Evolutionary conservation across 2,888 invertebrate species (phyloP), one percentile per base, ranked within the genome.

Genomic region (Cordilura impudica): DNA sequence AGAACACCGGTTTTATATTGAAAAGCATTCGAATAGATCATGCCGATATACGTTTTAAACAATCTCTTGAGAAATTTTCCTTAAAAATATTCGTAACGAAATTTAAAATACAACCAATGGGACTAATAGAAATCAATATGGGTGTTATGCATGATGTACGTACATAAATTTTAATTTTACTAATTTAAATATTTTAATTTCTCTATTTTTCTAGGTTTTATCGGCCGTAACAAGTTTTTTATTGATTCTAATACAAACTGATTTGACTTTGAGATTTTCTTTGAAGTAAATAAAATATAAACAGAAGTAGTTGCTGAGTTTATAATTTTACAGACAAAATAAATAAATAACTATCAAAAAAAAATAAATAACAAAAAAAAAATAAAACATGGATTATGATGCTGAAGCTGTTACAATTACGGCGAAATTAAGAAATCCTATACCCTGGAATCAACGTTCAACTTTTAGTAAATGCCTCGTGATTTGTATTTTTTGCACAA

Each of bases 191-290:
- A 4, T 60, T 45, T 19, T 10, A 61, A 29, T 71, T 56, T 26
- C 12, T 35, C 47, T 47, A 31, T 16, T n/a, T 29, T 82, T 83
- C 39, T 58, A 86, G 86, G 82, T 87, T 0, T 77, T 89, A 2
- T 85, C 89, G 1, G 83, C 88, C 2, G 86, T 86, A 2, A 84
- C 87, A 6, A 88, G 86, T 18, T 88, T 89, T 66, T 80, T 87
- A n/a, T 63, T 90, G 2, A 88, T 89, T 51, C 81, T 90, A 2
- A 85, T 90, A 43, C 89, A 89, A 83, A 82, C 85, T 21, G 90
- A 90, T 83, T 81, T 90, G 39, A 84, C 87, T 1, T 83, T 84
- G 14, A 83, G 89, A 8, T 87, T 88, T 29, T 81, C 88, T 7
- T 80, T 88, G 0, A 86, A n/a, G n/a, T n/a, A n/a, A n/a, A n/a